Conservation (phyloP, 2,113 vertebrate species). For the Corydoras sp. region DNA sequence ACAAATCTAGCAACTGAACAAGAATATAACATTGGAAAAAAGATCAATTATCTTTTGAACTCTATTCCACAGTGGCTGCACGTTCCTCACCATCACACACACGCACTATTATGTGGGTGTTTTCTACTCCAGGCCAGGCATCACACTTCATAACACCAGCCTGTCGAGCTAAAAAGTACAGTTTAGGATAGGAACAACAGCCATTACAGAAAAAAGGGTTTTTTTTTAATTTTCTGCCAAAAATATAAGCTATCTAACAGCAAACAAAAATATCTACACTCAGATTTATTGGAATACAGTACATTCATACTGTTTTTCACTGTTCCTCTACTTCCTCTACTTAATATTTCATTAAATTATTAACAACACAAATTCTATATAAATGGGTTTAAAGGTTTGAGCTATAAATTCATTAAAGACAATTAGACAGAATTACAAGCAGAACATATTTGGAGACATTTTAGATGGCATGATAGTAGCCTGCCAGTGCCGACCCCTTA, state of each 20-base stretch:
- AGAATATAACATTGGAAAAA: not conserved
- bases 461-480: too few species aligned
- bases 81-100: not conserved
- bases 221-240: not conserved
- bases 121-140: conserved; percentile 8
- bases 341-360: too few species aligned
- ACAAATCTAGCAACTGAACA: conserved; percentile 1
- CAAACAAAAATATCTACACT: too few species aligned
- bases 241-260: not conserved
- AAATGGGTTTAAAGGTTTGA: too few species aligned
- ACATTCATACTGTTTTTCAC: too few species aligned
- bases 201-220: not conserved
- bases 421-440: too few species aligned
- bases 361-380: too few species aligned
- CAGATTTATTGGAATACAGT: too few species aligned
- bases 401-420: too few species aligned
- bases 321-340: too few species aligned
- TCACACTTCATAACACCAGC: conserved; percentile 2
- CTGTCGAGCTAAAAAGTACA: conserved; percentile 3
- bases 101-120: conserved; percentile 8
- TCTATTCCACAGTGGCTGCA: not conserved
- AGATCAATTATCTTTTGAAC: conserved; percentile 13
- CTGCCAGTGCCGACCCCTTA: too few species aligned
- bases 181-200: not conserved
- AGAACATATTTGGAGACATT: too few species aligned